Base-by-base conservation (phyloP, 1,140 invertebrate species). In the Halictus rubicundus region DNA sequence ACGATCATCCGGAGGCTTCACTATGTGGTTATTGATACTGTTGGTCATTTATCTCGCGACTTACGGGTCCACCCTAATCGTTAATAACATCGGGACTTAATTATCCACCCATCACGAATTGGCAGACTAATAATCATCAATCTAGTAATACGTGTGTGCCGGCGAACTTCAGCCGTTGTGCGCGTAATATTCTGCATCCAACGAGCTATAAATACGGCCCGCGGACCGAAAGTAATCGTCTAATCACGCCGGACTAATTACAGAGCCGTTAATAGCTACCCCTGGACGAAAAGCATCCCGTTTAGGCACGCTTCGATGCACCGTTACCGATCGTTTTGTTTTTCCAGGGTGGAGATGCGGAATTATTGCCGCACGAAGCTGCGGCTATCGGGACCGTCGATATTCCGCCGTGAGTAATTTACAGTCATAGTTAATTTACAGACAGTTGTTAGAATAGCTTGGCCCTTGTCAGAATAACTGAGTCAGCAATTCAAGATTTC, bases 101-200 rank as follows among this genome's bases (percentile, higher is more conserved):
- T 77, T 77, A 77, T 61, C 65, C 66, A 52, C 23, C 23, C 16
- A 66, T 73, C 70, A 59, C 39, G 71, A 59, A 79, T 68, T 74
- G 71, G 39, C 78, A 52, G 52, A 10, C 52, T 52, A 68, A 74
- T 79, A 65, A 74, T 73, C 71, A 74, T 79, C 64, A 79, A 79
- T 79, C 78, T 27, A n/a, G n/a, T 39, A 7, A 23, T 25, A 66
- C 25, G 25, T 23, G 8, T 19, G 21, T n/a, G 54, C 54, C 16
- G 19, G 23, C 49, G 2, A 25, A n/a, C 39, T 66, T 25, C 25
- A 6, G 14, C n/a, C 72, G 16, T 16, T 23, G 39, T 4, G 10
- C 19, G 9, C 8, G 14, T 46, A 46, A 32, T 42, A 37, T 21
- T 8, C 14, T 32, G 12, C 16, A 57, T 46, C 42, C 23, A 46